phyloP scores from a whole-genome alignment of 2,113 vertebrate species.

The Diglossa brunneiventris region DNA sequence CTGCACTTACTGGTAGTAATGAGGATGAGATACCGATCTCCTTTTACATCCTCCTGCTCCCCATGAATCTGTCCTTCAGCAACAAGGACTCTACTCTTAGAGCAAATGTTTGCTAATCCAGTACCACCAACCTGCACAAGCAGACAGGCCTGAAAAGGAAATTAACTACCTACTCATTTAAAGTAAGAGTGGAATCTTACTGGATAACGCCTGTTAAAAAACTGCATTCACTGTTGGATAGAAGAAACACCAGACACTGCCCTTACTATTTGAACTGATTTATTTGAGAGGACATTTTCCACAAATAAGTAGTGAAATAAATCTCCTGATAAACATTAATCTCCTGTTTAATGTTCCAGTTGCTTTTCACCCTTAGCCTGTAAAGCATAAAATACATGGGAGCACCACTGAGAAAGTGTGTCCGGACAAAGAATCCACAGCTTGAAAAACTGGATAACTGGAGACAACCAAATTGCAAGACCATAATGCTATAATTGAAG shows the following conservation, averaged over 20 bases:
- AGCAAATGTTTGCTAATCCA: not conserved
- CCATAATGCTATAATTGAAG: not conserved
- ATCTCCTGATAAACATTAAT: too few species aligned
- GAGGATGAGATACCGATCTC: not conserved
- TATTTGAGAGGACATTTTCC: not conserved
- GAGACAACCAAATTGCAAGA: not conserved
- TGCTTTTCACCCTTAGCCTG: not conserved
- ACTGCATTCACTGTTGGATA: not conserved
- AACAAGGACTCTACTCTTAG: not conserved
- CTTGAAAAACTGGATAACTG: not conserved
- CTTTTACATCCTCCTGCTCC: not conserved
- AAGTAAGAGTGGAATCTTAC: not conserved
- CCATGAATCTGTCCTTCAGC: not conserved
- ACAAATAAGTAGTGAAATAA: not conserved
- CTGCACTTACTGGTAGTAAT: not conserved
- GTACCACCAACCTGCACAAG: not conserved
- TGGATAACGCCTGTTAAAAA: not conserved
- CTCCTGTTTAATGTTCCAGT: not conserved
- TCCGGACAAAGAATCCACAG: not conserved
- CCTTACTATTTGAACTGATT: not conserved
- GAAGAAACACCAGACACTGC: not conserved
- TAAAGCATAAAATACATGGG: not conserved
- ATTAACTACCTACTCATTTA: not conserved
- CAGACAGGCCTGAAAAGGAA: not conserved
- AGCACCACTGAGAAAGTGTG: not conserved